Evolutionary conservation across 2,113 vertebrate genomes (phyloP), one percentile per base, ranked within the genome.

Genomic region (Columba janthina): DNA sequence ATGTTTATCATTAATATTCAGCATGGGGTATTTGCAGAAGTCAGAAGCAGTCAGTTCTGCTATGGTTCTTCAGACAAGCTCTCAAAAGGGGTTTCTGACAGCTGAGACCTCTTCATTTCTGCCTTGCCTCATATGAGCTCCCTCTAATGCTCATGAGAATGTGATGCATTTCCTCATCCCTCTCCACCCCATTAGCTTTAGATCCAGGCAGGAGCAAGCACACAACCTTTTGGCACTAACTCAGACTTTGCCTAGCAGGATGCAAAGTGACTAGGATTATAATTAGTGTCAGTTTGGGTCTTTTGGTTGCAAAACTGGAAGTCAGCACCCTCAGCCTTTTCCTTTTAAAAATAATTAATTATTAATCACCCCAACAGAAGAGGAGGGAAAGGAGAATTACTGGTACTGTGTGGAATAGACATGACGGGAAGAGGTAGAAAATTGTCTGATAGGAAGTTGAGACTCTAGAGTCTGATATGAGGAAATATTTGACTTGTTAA

Each of bases 1-100:
- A 96, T 95, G 95, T 95, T 97, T 95, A 93, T 95, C 89, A 96
- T 97, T 97, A 96, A 94, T 92, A 97, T 96, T 96, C 94, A 94
- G 66, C 58, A 65, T 12, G 61, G 80, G 61, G 76, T 81, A 95
- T 96, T 96, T 94, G 88, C 80, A 96, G 83, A 88, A 97, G 96
- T 96, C 93, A 94, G 94, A 92, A 94, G 83, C 92, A 97, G 93
- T 97, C 93, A 95, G 90, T 95, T 93, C 79, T 91, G 90, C 93
- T 88, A 60, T 96, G 85, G 93, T 65, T 97, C 73, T 90, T 94
- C 85, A 51, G 74, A 71, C 0, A 2, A 89, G 80, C 88, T 90
- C 85, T 93, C 92, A 72, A 72, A 92, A 81, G 51, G 24, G 46
- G 34, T 71, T 88, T 90, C 61, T 4, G 29, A 74, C 85, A 77